Evolutionary conservation across 2,113 vertebrate species (phyloP), one percentile per base, ranked within the genome.

Genomic region (Chaenogobius annularis): DNA sequence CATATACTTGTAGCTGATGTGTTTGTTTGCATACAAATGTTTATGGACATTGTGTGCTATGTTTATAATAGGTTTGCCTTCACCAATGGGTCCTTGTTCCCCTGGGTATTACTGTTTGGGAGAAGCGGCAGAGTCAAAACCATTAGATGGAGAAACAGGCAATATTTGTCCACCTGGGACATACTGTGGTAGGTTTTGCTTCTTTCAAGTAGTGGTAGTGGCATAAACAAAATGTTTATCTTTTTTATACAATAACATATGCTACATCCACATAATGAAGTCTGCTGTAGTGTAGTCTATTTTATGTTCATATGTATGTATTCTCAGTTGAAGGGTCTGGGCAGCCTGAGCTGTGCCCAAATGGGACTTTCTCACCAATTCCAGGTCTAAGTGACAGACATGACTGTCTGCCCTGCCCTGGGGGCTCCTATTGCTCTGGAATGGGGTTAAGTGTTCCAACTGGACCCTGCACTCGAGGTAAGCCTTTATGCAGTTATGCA

Each of bases 81-180:
- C 86, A 2, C 95, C 95, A 11, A 92, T 88, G 22, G 95, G 96
- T 10, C 91, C 94, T 7, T 98, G 97, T 72, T 77, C 90, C 58
- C 77, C 95, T 67, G 96, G 97, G 0, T 96, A 94, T 91, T 96
- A 93, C 83, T 99, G 96, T 75, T 79, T 37, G 5, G 92, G 89
- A 76, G 90, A 92, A 84, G 94, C 96, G 68, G 85, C 68, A 20
- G 80, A 87, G 43, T 90, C 94, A n/a, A 92, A 88, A 68, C 96
- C 96, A 71, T 90, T 74, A 63, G 95, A 97, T 69, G 91, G 91
- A 2, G 75, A 91, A 55, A 94, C 93, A 2, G 97, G 96, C 46
- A 91, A 85, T 55, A 68, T 95, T 77, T 99, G 96, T 20, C 95
- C 97, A 5, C 79, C 70, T n/a, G 96, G 96, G 64, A 90, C 92